A percentile compares a stretch with the other conserved stretches of the same genome.
Conservation (phyloP, 2,113 vertebrate species). For the Murina feae region DNA sequence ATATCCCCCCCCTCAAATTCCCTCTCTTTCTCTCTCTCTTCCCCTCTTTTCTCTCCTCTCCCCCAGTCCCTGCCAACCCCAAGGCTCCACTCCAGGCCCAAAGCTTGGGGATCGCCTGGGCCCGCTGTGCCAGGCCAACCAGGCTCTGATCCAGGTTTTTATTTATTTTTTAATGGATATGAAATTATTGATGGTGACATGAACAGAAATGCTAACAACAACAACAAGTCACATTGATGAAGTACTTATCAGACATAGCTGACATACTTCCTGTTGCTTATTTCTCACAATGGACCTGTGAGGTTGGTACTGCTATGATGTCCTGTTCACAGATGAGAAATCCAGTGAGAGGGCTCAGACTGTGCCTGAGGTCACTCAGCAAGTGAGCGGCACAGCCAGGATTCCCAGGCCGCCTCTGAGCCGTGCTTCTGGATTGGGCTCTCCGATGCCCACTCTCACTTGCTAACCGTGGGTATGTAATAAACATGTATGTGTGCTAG, state of each 20-base stretch:
- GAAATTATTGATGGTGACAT: conserved; percentile 57
- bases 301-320: background rate
- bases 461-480: background rate
- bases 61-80: background rate
- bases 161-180: conserved; percentile 34
- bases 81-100: background rate
- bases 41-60: background rate
- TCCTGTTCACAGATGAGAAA: background rate
- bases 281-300: background rate
- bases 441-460: background rate
- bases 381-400: background rate
- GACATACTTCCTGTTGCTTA: background rate
- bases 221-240: conserved; percentile 30
- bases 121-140: background rate
- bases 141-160: conserved; percentile 20
- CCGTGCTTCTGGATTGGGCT: background rate
- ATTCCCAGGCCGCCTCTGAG: background rate
- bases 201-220: background rate
- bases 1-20: background rate
- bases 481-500: background rate
- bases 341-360: background rate
- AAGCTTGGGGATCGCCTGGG: background rate
- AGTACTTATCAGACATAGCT: background rate
- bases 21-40: background rate
- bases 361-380: background rate